Percentiles rank a stretch among this genome's conserved stretches.
phyloP scores from a whole-genome alignment of 2,113 vertebrate species.

The Grallaria varia region DNA sequence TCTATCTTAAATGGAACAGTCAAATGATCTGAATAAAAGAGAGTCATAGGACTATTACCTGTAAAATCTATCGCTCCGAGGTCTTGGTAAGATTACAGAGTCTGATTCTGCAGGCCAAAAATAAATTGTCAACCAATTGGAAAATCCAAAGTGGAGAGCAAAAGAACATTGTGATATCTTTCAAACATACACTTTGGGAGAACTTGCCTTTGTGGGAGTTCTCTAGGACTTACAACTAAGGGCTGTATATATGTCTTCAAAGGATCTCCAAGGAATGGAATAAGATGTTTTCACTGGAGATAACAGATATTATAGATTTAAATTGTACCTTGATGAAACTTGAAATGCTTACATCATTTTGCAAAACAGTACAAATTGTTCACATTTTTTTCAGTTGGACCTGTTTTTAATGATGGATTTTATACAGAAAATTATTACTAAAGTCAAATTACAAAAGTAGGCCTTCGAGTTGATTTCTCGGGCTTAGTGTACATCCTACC shows the following conservation, averaged over 20 bases:
- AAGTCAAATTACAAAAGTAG: neutral
- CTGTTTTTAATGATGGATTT: neutral
- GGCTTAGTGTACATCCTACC: neutral
- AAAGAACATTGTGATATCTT: neutral
- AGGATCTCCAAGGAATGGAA: neutral
- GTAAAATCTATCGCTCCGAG: neutral
- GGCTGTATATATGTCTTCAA: accelerated
- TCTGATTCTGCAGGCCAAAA: neutral
- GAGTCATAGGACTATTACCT: neutral
- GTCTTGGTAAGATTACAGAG: neutral
- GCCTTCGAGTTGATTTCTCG: neutral
- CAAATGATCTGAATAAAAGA: neutral
- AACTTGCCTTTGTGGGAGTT: neutral
- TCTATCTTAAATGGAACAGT: neutral
- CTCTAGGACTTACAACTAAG: neutral
- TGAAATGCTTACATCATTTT: neutral
- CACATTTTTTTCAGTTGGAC: neutral
- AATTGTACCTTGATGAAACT: neutral
- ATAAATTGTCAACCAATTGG: neutral
- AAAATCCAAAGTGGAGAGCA: neutral
- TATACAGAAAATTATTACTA: neutral
- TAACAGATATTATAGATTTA: neutral
- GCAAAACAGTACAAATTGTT: neutral
- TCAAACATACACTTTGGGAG: neutral
- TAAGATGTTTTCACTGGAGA: neutral